Evolutionary conservation across 1,140 invertebrate species (phyloP).

Genomic region (Eciton burchellii): DNA sequence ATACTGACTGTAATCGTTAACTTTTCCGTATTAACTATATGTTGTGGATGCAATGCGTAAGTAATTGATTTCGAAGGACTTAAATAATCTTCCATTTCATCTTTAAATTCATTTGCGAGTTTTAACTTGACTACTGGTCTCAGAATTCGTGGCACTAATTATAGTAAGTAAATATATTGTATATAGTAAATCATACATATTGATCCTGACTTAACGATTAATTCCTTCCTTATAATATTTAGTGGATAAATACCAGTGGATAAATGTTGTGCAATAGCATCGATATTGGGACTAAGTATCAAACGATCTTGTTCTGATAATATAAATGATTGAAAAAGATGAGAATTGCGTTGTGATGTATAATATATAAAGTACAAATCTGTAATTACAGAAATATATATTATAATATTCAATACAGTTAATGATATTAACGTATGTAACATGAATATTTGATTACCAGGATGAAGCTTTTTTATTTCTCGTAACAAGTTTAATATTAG

Average conservation of each 20-base stretch:
- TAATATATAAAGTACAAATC: constrained; percentile 78
- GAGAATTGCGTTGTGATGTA: constrained; percentile 58
- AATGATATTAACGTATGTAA: background rate
- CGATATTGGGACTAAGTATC: constrained; percentile 65
- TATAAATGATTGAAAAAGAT: constrained; percentile 69
- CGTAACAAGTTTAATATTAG: constrained; percentile 58
- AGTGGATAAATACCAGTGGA: too few species aligned
- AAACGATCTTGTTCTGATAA: constrained; percentile 73
- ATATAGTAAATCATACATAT: constrained; percentile 22
- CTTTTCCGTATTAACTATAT: constrained; percentile 70
- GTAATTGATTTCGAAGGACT: constrained; percentile 64
- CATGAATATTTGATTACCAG: constrained; percentile 65
- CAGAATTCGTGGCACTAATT: constrained; percentile 72
- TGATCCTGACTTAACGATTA: constrained; percentile 18
- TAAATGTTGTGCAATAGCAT: constrained; percentile 65
- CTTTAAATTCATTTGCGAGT: constrained; percentile 43
- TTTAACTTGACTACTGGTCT: constrained; percentile 58
- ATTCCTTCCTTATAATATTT: constrained; percentile 30
- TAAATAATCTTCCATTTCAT: constrained; percentile 77
- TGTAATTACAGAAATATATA: constrained; percentile 58
- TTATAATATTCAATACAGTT: background rate
- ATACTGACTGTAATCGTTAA: constrained; percentile 67
- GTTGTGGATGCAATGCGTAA: constrained; percentile 74
- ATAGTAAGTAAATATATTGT: constrained; percentile 17
- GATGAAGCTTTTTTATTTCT: constrained; percentile 71